Evolutionary conservation across 2,888 invertebrate species (phyloP), one percentile per base, ranked within the genome.

Genomic region (Schrankia costaestrigalis): DNA sequence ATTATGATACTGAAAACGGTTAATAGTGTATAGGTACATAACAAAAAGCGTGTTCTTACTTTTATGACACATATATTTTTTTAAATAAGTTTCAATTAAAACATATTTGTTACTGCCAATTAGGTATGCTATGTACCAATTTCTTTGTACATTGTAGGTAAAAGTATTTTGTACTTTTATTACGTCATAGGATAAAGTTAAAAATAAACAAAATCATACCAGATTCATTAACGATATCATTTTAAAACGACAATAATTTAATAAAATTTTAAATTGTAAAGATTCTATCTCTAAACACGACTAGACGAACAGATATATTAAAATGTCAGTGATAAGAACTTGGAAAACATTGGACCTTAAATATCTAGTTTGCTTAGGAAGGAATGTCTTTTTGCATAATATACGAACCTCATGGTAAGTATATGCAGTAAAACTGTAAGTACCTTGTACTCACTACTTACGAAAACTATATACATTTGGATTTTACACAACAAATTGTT

Each of bases 351-450:
- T 36, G 30, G 30, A 40, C 22, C 36, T 45, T 55, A 48, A 36
- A 46, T 41, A 46, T 42, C 38, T 39, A 40, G 21, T 31, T 33
- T 48, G 12, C 42, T 57, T 49, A 46, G 53, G 56, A 61, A 68
- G 69, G 69, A 72, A 74, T 73, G 70, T 71, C 45, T 54, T 56
- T 50, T 45, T 43, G 53, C 56, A 53, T 59, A 51, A 60, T 56
- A 49, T 56, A 50, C 41, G 50, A 56, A 44, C 46, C 49, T 25
- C 46, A 35, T 22, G 11, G 41, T 49, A 41, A 37, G 35, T 42
- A 39, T 41, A 53, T 52, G 36, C 35, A 36, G 39, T 26, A 26
- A 44, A 46, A 35, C 27, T 46, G 56, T 4, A n/a, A 3, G 48
- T 49, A 56, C 46, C 41, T 48, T 34, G 43, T 52, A 43, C 46